phyloP scores from a whole-genome alignment of 2,113 vertebrate species.

The Pedionomus torquatus region DNA sequence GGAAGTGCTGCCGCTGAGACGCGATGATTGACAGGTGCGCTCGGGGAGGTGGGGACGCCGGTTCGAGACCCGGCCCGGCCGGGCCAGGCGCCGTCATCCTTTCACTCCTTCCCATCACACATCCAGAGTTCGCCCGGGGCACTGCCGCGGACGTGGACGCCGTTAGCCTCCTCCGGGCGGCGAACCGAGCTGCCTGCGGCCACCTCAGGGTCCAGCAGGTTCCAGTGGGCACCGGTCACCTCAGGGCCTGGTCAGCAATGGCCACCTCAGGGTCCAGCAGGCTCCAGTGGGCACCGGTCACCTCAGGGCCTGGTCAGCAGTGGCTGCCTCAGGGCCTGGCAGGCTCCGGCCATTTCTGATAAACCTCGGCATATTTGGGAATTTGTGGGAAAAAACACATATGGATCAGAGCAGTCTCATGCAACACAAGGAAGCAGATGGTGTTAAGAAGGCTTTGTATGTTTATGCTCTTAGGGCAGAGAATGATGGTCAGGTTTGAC shows the following conservation, averaged over 20 bases:
- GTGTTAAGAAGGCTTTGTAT: background rate
- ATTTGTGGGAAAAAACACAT: background rate
- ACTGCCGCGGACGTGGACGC: rapidly evolving
- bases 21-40: rapidly evolving
- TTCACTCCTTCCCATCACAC: rapidly evolving
- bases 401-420: rapidly evolving
- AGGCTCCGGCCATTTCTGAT: rapidly evolving
- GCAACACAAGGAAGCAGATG: background rate
- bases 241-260: background rate
- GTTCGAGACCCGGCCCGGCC: background rate
- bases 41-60: rapidly evolving
- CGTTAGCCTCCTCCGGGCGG: no score
- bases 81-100: rapidly evolving
- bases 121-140: rapidly evolving
- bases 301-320: background rate
- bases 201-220: background rate
- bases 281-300: background rate
- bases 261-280: background rate
- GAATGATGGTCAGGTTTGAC: background rate
- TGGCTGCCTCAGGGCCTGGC: background rate
- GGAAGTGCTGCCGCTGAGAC: background rate
- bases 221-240: background rate
- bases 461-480: background rate
- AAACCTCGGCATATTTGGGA: background rate
- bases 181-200: background rate